These are phyloP conservation scores for Mystacides longicornis DNA, from an alignment of 2,888 invertebrate genomes.

Conservation along the genomic window DNA sequence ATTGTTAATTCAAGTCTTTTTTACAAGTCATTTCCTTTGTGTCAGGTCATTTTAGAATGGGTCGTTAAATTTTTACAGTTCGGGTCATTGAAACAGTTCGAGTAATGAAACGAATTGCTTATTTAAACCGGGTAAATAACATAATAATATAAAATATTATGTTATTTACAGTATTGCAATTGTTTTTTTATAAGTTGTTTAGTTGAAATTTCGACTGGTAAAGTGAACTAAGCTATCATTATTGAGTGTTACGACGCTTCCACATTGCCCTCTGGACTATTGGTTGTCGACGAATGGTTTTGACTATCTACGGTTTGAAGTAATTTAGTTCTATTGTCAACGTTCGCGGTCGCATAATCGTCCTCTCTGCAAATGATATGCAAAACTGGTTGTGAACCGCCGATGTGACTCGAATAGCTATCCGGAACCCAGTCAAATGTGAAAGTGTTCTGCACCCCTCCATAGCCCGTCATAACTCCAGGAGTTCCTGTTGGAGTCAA, in stretches of 20 bases:
- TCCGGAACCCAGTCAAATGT: slow-evolving; percentile 68
- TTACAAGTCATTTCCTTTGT: no score
- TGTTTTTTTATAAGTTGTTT: no score
- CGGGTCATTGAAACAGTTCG: no score
- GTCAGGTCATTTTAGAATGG: no score
- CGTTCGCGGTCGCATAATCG: slow-evolving; percentile 17
- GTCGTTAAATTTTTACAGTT: no score
- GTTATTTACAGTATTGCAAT: no score
- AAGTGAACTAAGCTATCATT: no score
- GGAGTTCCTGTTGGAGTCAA: slow-evolving; percentile 68
- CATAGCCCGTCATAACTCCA: slow-evolving; percentile 38
- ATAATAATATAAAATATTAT: no score
- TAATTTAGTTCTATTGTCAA: slow-evolving; percentile 16
- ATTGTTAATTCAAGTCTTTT: no score
- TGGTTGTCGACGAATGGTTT: slow-evolving; percentile 13
- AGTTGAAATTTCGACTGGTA: no score
- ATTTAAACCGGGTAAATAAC: no score
- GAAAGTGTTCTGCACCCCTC: slow-evolving; percentile 35
- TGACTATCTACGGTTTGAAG: slow-evolving; percentile 8
- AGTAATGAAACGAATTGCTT: no score
- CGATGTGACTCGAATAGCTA: slow-evolving; percentile 47
- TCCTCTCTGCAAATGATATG: slow-evolving; percentile 24
- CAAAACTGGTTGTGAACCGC: slow-evolving; percentile 20
- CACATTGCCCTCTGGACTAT: slow-evolving; percentile 19
- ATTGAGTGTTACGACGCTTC: slow-evolving; percentile 22